Conservation (phyloP, 2,888 invertebrate genomes). For the Helleia helle region DNA sequence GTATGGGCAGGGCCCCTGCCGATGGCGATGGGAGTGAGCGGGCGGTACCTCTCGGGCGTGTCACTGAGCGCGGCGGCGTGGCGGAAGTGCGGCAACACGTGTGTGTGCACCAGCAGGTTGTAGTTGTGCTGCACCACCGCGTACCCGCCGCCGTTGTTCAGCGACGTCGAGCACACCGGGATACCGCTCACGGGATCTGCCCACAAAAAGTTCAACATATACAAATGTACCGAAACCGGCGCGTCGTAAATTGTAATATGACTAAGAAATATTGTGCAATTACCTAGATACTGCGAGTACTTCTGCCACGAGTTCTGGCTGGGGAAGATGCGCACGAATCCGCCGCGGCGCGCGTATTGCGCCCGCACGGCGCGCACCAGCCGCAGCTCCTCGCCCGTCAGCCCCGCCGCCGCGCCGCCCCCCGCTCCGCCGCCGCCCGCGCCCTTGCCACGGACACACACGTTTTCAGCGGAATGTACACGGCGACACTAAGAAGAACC, state of each 20-base stretch:
- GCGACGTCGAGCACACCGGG: slow-evolving; percentile 78
- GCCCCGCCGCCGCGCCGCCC: slow-evolving; percentile 36
- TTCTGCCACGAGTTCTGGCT: slow-evolving; percentile 90
- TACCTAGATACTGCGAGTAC: slow-evolving; percentile 84
- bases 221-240: no score
- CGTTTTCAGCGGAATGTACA: slow-evolving; percentile 82
- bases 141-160: slow-evolving; percentile 72
- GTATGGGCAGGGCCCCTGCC: background rate
- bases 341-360: slow-evolving; percentile 88
- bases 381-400: slow-evolving; percentile 85
- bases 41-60: slow-evolving; percentile 60
- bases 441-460: slow-evolving; percentile 51
- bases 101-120: slow-evolving; percentile 83
- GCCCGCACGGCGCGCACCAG: slow-evolving; percentile 82
- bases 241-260: no score
- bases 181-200: slow-evolving; percentile 83
- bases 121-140: slow-evolving; percentile 81
- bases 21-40: background rate
- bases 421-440: slow-evolving; percentile 60
- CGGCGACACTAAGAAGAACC: slow-evolving; percentile 73
- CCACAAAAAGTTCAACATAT: no score
- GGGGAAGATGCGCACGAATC: slow-evolving; percentile 93
- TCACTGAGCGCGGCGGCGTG: slow-evolving; percentile 46
- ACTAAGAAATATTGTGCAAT: no score
- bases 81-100: slow-evolving; percentile 79